Evolutionary conservation across 1,140 invertebrate species (phyloP).

Genomic region (Anagrus nilaparvatae): DNA sequence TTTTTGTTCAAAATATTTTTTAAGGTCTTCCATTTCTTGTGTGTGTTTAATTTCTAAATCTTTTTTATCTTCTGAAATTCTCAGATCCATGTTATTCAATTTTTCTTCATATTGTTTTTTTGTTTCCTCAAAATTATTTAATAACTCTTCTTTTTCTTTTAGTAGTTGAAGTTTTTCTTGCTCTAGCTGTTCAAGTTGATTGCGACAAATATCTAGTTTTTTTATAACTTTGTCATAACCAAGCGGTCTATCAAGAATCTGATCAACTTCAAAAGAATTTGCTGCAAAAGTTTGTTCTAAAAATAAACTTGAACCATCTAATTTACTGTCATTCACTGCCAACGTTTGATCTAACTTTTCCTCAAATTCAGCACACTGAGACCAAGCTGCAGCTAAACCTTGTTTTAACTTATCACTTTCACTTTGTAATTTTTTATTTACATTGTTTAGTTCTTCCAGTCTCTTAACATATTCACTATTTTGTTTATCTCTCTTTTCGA

Average conservation of each 20-base stretch:
- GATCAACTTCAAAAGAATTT: conserved; percentile 6
- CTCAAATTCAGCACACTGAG: conserved; percentile 51
- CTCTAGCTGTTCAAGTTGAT: conserved; percentile 20
- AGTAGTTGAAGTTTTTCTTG: conserved; percentile 18
- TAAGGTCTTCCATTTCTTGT: conserved; percentile 64
- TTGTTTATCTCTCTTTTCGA: conserved; percentile 35
- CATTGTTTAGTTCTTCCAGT: conserved; percentile 50
- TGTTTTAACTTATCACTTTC: conserved; percentile 48
- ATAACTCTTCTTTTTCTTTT: conserved; percentile 23
- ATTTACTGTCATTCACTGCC: conserved; percentile 38
- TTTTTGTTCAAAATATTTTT: conserved; percentile 68
- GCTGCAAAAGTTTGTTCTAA: conserved; percentile 5
- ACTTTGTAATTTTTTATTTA: conserved; percentile 46
- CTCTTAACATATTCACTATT: conserved; percentile 46
- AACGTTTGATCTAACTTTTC: conserved; percentile 46
- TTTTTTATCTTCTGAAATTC: conserved; percentile 40
- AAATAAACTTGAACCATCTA: conserved; percentile 18
- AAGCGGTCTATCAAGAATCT: conserved; percentile 13
- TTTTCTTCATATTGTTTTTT: too few relatives aligned
- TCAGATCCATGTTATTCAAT: too few relatives aligned
- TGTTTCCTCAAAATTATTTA: conserved; percentile 38
- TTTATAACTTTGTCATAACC: conserved; percentile 19
- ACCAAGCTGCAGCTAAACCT: conserved; percentile 49
- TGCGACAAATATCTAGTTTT: conserved; percentile 18
- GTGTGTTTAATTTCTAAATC: conserved; percentile 53